A percentile compares a stretch with the other conserved stretches of the same genome.
phyloP scores from a whole-genome alignment of 1,140 invertebrate species.

The Cardiocondyla obscurior region DNA sequence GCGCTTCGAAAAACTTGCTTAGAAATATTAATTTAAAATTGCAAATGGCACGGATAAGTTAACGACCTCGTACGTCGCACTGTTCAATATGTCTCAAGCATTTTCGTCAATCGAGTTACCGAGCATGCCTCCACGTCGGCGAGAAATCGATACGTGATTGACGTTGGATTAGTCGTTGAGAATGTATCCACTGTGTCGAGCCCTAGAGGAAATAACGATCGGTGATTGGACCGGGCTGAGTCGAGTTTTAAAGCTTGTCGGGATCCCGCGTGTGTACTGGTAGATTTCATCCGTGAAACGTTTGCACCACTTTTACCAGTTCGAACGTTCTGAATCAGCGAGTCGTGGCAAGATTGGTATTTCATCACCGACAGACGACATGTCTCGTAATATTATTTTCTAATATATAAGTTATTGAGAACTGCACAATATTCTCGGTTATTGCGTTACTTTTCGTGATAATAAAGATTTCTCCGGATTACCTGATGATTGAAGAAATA shows the following conservation, averaged over 20 bases:
- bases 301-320: slow-evolving; percentile 37
- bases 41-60: neutral
- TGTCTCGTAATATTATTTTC: slow-evolving; percentile 30
- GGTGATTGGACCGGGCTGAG: slow-evolving; percentile 35
- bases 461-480: neutral
- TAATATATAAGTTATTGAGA: slow-evolving; percentile 15
- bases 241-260: slow-evolving; percentile 48
- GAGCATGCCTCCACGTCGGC: slow-evolving; percentile 36
- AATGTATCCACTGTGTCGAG: slow-evolving; percentile 38
- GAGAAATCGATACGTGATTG: slow-evolving; percentile 60
- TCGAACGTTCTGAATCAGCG: slow-evolving; percentile 41
- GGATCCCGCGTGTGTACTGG: slow-evolving; percentile 19
- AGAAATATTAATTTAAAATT: slow-evolving; percentile 5
- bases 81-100: slow-evolving; percentile 35
- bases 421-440: neutral
- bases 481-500: neutral
- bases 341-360: slow-evolving; percentile 38
- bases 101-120: slow-evolving; percentile 51
- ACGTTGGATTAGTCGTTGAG: slow-evolving; percentile 65
- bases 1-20: neutral
- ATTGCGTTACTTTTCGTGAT: neutral
- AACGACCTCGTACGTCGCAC: slow-evolving; percentile 42
- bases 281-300: slow-evolving; percentile 50
- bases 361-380: slow-evolving; percentile 14
- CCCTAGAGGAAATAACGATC: slow-evolving; percentile 38